Evolutionary conservation across 2,888 invertebrate species (phyloP), one percentile per base, ranked within the genome.

Genomic region (Elmis aenea): DNA sequence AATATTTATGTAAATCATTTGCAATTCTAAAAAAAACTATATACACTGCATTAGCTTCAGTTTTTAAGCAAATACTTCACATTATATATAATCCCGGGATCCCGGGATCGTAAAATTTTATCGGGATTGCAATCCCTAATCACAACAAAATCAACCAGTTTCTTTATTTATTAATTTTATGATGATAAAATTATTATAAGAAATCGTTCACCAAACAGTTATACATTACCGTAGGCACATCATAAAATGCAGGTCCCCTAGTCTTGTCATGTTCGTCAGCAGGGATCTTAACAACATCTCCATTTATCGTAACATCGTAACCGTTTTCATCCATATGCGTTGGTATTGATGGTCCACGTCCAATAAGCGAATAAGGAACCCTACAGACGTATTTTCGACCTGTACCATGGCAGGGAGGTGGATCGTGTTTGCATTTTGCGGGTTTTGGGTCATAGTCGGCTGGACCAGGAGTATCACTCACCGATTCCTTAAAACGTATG

Each of bases 241-340:
- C 8, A 35, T 63, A 63, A 49, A 41, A 56, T 1, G 58, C 59
- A n/a, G 63, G 62, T 12, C 61, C 61, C 13, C 54, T 26, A 2
- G 53, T 52, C 12, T 16, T 46, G 40, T 62, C 60, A 31, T 46
- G 31, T 3, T 46, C 33, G 33, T 52, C 45, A 0, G 55, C 46
- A 0, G 59, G 59, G 22, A 54, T 46, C 39, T 60, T 60, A 5
- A 54, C 30, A 4, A 61, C 23, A 13, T 49, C 47, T 5, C 52
- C 58, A 18, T 50, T n/a, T 10, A 37, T 35, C 24, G 54, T 50
- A n/a, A 58, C 11, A 24, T 51, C 46, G 35, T 66, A 71, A 13
- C 64, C 66, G 48, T 64, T 59, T 39, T 54, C 57, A 42, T 63
- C 57, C 3, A 53, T 31, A 27, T 50, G 45, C 1, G 62, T 55